These are phyloP conservation scores for Euwallacea fornicatus DNA, from an alignment of 1,140 invertebrate genomes.

Conservation along the genomic window DNA sequence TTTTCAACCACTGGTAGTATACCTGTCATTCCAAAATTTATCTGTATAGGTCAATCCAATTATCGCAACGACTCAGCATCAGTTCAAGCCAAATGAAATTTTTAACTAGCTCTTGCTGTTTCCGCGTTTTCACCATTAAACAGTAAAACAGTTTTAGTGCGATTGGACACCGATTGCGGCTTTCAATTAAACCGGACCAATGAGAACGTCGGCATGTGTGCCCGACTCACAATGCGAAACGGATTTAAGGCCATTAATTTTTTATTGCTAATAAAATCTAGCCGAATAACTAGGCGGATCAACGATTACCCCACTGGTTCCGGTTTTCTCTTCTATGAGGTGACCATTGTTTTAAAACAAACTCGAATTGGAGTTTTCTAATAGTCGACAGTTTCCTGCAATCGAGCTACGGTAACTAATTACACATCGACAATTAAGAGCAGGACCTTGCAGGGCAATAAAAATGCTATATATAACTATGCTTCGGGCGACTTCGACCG, in stretches of 20 bases:
- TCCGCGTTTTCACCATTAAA: not conserved
- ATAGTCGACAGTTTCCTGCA: not conserved
- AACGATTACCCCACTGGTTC: not conserved
- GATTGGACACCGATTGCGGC: constrained; percentile 3
- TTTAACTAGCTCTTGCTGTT: not conserved
- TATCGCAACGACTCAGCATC: too few species aligned
- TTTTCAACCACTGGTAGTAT: too few species aligned
- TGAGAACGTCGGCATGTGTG: not conserved
- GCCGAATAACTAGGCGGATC: not conserved
- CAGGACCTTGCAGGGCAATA: too few species aligned
- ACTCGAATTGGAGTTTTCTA: not conserved
- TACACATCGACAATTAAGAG: too few species aligned
- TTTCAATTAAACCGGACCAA: not conserved
- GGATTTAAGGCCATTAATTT: constrained; percentile 1
- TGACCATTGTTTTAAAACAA: not conserved
- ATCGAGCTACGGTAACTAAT: too few species aligned
- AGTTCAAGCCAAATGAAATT: too few species aligned
- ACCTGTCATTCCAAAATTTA: too few species aligned
- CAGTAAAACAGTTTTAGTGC: constrained; percentile 1
- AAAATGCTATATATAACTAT: too few species aligned
- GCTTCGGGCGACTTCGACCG: too few species aligned
- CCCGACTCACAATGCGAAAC: not conserved
- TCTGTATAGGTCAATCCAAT: too few species aligned
- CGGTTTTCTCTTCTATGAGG: not conserved
- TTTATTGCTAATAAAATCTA: constrained; percentile 1